phyloP scores from a whole-genome alignment of 2,888 invertebrate species.

The Trachelus iudaicus region DNA sequence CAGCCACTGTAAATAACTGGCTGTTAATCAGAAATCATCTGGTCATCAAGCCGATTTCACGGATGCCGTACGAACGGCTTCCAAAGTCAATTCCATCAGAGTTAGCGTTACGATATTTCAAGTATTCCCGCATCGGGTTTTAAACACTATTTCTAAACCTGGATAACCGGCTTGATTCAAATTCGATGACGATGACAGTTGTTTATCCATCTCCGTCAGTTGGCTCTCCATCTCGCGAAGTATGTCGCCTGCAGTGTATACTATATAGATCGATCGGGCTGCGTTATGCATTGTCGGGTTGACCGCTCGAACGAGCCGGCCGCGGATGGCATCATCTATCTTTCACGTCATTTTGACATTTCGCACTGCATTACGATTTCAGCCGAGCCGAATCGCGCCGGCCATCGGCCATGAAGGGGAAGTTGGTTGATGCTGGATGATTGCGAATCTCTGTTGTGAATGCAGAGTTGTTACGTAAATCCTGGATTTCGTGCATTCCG shows the following conservation, averaged over 20 bases:
- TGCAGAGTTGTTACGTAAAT: background rate
- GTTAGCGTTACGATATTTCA: background rate
- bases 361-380: slow-evolving; percentile 32
- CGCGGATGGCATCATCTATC: slow-evolving; percentile 58
- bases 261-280: slow-evolving; percentile 13
- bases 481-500: background rate
- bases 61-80: background rate
- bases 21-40: slow-evolving; percentile 66
- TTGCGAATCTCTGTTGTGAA: background rate
- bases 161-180: background rate
- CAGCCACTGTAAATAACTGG: slow-evolving; percentile 60
- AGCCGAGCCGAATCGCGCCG: slow-evolving; percentile 3
- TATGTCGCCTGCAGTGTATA: background rate
- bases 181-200: background rate
- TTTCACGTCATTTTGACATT: slow-evolving; percentile 57
- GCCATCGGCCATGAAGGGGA: background rate
- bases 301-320: slow-evolving; percentile 39
- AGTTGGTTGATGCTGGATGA: background rate
- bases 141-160: background rate
- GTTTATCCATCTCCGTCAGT: background rate
- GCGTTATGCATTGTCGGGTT: slow-evolving; percentile 57
- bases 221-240: background rate
- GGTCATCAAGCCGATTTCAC: slow-evolving; percentile 30
- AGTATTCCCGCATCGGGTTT: background rate
- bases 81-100: background rate